These are phyloP conservation scores for Bubo scandiacus DNA, from an alignment of 2,113 vertebrate species.

Conservation along the genomic window DNA sequence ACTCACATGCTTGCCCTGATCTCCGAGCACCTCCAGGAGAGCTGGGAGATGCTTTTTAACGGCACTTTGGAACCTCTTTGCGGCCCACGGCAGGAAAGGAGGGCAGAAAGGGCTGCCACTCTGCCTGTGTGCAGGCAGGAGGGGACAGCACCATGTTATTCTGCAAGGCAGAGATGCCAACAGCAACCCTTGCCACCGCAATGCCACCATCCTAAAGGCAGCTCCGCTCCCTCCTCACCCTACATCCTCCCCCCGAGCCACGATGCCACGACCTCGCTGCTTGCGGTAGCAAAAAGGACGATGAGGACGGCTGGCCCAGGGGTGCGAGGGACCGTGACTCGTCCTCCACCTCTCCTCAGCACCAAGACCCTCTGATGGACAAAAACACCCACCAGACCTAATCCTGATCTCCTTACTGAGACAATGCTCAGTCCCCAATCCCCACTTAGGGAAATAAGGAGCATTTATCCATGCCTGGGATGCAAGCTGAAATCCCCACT, in stretches of 20 bases:
- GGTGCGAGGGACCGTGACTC: not conserved
- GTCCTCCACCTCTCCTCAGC: not conserved
- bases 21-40: not conserved
- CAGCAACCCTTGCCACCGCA: too few relatives aligned
- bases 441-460: not conserved
- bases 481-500: accelerated
- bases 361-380: not conserved
- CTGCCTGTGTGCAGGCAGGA: not conserved
- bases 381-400: not conserved
- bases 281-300: accelerated
- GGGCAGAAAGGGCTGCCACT: not conserved
- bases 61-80: not conserved
- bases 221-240: not conserved
- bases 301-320: not conserved
- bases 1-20: not conserved
- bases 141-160: not conserved
- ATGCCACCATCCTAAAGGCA: not conserved
- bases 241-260: accelerated
- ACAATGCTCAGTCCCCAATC: not conserved
- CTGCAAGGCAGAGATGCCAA: not conserved
- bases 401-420: not conserved
- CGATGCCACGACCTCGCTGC: not conserved
- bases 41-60: not conserved
- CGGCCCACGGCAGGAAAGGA: not conserved
- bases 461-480: not conserved